These are phyloP conservation scores for Marmota monax DNA, from an alignment of 2,113 vertebrate species.

Conservation along the genomic window DNA sequence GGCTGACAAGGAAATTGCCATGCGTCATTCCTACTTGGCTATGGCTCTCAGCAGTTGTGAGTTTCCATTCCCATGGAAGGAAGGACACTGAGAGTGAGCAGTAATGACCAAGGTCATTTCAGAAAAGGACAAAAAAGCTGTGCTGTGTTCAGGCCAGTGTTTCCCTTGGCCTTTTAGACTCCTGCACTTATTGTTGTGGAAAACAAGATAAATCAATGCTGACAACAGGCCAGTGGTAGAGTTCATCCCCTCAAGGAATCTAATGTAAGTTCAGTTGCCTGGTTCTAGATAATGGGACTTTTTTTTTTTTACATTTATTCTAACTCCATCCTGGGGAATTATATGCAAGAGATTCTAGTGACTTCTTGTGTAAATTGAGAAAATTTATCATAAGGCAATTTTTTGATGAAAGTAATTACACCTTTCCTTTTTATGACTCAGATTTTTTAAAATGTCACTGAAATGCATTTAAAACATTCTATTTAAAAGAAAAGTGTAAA, in stretches of 20 bases:
- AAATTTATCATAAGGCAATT: not conserved
- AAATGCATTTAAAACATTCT: not conserved
- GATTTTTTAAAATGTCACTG: not conserved
- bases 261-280: not conserved
- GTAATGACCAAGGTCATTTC: not conserved
- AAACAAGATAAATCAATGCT: not conserved
- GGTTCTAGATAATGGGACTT: not conserved
- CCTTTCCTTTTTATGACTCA: not conserved
- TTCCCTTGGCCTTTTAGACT: not conserved
- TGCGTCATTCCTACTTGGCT: too few relatives aligned
- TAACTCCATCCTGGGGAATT: not conserved
- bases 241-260: not conserved
- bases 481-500: not conserved
- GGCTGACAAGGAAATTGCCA: too few relatives aligned
- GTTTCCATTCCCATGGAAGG: not conserved
- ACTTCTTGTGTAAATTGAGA: not conserved
- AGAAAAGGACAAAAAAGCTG: not conserved
- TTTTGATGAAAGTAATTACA: not conserved
- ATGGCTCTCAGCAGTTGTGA: too few relatives aligned
- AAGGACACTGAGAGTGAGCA: not conserved
- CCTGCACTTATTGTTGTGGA: not conserved
- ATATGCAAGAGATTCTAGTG: not conserved
- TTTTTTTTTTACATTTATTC: slow-evolving; percentile 17
- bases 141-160: not conserved
- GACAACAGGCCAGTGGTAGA: not conserved